Conservation (phyloP, 2,888 invertebrate species). For the Parasteatoda lunata region DNA sequence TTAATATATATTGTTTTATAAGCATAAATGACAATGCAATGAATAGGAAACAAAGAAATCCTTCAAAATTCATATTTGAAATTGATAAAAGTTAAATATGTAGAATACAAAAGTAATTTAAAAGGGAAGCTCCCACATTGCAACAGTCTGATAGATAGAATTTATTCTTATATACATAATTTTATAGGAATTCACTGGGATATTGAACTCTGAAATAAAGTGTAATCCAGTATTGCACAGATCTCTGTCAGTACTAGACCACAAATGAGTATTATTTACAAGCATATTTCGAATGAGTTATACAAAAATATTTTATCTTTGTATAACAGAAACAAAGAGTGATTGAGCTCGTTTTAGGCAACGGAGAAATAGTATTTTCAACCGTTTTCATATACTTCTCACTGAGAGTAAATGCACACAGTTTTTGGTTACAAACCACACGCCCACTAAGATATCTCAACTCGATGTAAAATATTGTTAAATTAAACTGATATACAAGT, state of each 20-base stretch:
- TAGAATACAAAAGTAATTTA: too few relatives aligned
- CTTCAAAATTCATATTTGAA: too few relatives aligned
- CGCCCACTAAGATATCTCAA: conserved; percentile 12
- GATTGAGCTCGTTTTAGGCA: conserved; percentile 68
- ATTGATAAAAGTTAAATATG: too few relatives aligned
- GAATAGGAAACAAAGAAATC: too few relatives aligned
- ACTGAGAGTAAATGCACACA: conserved; percentile 66
- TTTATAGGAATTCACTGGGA: too few relatives aligned
- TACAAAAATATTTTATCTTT: conserved; percentile 68
- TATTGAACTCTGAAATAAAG: neutral
- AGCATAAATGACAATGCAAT: too few relatives aligned
- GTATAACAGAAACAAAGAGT: conserved; percentile 68
- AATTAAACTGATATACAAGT: conserved; percentile 19
- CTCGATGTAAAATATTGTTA: neutral
- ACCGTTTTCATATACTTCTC: conserved; percentile 59
- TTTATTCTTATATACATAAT: too few relatives aligned
- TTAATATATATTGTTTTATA: too few relatives aligned
- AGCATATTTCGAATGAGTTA: conserved; percentile 60
- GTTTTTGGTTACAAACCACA: conserved; percentile 28
- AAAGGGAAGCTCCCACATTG: too few relatives aligned
- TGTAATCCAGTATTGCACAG: conserved; percentile 22
- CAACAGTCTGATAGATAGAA: too few relatives aligned
- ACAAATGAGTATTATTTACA: conserved; percentile 67
- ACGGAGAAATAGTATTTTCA: conserved; percentile 37
- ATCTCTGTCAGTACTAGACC: conserved; percentile 54